Evolutionary conservation across 2,888 invertebrate genomes (phyloP), one percentile per base, ranked within the genome.

Genomic region (Anoplius nigerrimus): DNA sequence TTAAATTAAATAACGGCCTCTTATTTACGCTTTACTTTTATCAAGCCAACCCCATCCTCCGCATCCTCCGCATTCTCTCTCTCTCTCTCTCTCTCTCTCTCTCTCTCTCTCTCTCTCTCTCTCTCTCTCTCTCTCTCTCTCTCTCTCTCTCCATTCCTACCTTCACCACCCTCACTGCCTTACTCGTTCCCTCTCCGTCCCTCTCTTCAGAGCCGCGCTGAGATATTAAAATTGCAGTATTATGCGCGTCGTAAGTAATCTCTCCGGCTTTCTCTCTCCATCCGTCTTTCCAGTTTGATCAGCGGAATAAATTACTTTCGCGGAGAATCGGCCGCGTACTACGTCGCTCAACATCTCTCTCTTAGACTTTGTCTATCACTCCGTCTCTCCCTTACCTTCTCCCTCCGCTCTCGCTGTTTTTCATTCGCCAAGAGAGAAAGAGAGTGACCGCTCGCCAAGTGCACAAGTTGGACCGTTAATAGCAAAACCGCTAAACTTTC

Each of bases 151-250:
- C n/a, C n/a, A n/a, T n/a, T n/a, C 34, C 56, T 42, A n/a, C 34
- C 42, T 56, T 11, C 18, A 15, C 22, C 13, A 4, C 24, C 22
- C 22, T 53, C 0, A 24, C 24, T 24, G 24, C 24, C 24, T 2
- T 20, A 11, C 20, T 20, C 20, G 18, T 4, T 42, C n/a, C 43
- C 34, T 22, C 57, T 18, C 16, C 57, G 48, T 58, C 21, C 24
- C n/a, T n/a, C n/a, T n/a, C n/a, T n/a, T n/a, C n/a, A n/a, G n/a
- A n/a, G n/a, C n/a, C 16, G 22, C 15, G 18, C 58, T 22, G n/a
- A 27, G 54, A 56, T 55, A 58, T 66, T 66, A 66, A 66, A 66
- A 66, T 56, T 62, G 56, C 62, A 51, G 24, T 54, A 62, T 66
- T 66, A 62, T 66, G 45, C 62, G 27, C 66, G 54, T 65, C 55